Evolutionary conservation across 2,113 vertebrate genomes (phyloP).

Genomic region (Percina caprodes): DNA sequence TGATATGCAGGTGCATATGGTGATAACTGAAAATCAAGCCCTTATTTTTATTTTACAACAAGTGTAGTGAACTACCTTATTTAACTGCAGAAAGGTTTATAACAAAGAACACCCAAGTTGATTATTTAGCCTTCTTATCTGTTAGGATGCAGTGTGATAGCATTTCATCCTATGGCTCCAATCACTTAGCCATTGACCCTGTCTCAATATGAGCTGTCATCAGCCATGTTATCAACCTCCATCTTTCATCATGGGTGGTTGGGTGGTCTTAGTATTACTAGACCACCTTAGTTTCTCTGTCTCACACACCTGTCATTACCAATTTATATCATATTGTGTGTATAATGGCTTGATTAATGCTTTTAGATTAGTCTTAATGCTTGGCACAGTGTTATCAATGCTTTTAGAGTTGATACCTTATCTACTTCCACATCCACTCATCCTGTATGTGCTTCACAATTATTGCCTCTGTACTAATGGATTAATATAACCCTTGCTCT

Average conservation of each 20-base stretch:
- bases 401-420: constrained; percentile 38
- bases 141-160: constrained; percentile 18
- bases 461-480: constrained; percentile 15
- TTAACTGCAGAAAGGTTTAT: constrained; percentile 2
- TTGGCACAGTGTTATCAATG: neutral
- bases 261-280: constrained; percentile 44
- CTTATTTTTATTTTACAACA: neutral
- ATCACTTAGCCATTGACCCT: constrained; percentile 61
- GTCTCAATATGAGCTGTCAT: constrained; percentile 66
- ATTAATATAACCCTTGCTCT: constrained; percentile 42
- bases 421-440: constrained; percentile 51
- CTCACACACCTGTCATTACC: constrained; percentile 65
- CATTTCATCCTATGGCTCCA: constrained; percentile 43
- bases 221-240: constrained; percentile 66
- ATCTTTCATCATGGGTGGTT: constrained; percentile 56
- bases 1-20: constrained; percentile 2
- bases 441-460: constrained; percentile 26
- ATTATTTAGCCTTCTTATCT: constrained; percentile 20
- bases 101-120: neutral
- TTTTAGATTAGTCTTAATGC: constrained; percentile 43
- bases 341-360: constrained; percentile 35
- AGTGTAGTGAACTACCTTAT: neutral
- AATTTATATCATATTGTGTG: constrained; percentile 40
- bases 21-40: neutral
- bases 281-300: constrained; percentile 59